Percentiles rank a stretch among this genome's conserved stretches.
Conservation (phyloP, 2,797 vertebrate genomes). For the Rhynchotus rufescens region DNA sequence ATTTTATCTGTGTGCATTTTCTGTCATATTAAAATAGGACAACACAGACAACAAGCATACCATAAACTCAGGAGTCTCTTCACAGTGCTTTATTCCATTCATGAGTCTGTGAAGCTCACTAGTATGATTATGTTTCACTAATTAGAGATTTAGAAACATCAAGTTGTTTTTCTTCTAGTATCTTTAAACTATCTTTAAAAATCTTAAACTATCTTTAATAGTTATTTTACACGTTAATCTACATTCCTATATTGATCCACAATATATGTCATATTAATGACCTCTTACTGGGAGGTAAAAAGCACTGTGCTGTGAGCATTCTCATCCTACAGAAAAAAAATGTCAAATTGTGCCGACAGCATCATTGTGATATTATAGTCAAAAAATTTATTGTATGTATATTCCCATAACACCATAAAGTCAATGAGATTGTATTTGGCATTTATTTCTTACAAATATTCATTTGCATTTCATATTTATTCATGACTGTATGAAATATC, state of each 20-base stretch:
- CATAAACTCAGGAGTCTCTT: background rate
- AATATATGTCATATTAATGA: background rate
- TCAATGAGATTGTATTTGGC: background rate
- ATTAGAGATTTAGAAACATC: background rate
- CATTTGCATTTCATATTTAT: conserved; percentile 50
- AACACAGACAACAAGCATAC: background rate
- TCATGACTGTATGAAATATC: conserved; percentile 25
- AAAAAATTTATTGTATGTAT: background rate
- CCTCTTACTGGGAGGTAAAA: background rate
- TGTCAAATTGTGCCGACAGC: background rate
- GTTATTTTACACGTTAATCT: background rate
- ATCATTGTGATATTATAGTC: background rate
- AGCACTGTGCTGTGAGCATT: background rate
- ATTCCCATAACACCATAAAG: background rate
- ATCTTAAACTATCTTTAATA: background rate
- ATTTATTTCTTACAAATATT: conserved; percentile 5
- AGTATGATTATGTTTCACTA: background rate
- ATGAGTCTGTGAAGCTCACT: background rate
- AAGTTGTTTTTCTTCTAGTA: background rate
- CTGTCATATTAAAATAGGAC: background rate
- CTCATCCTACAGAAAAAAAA: background rate
- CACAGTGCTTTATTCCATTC: background rate
- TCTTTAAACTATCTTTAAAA: background rate
- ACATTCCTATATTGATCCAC: background rate
- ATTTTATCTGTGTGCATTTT: background rate